A percentile compares a stretch with the other conserved stretches of the same genome.
Conservation (phyloP, 2,888 invertebrate genomes). For the Cephus runcator region DNA sequence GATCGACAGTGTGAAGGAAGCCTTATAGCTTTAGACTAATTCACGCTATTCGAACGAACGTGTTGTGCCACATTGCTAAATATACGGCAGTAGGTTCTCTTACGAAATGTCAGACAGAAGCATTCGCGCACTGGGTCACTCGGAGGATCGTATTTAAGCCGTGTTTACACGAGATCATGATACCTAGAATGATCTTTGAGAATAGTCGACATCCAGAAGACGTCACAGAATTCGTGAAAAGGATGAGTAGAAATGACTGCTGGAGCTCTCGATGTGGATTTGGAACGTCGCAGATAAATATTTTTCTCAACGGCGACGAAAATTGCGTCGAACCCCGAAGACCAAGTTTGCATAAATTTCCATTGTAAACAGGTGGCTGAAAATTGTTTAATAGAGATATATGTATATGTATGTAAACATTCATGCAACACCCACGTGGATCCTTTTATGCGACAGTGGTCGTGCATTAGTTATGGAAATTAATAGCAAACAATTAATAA, state of each 20-base stretch:
- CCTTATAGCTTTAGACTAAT: not conserved
- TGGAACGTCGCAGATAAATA: not conserved
- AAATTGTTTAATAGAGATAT: not conserved
- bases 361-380: not conserved
- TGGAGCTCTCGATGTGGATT: not conserved
- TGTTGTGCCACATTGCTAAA: constrained; percentile 38
- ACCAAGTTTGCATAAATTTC: not conserved
- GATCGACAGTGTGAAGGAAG: not conserved
- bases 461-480: not conserved
- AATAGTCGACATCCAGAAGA: not conserved
- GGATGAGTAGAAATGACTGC: not conserved
- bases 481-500: not conserved
- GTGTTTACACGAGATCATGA: not conserved
- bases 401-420: not conserved
- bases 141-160: constrained; percentile 21
- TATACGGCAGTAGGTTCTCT: constrained; percentile 38
- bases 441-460: not conserved
- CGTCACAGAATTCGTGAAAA: not conserved
- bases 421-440: not conserved
- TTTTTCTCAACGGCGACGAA: not conserved
- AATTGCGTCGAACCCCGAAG: not conserved
- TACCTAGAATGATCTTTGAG: not conserved
- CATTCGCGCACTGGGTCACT: constrained; percentile 35
- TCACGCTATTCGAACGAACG: not conserved
- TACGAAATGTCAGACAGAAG: constrained; percentile 50